phyloP scores from a whole-genome alignment of 2,113 vertebrate genomes.

The Peromyscus maniculatus region DNA sequence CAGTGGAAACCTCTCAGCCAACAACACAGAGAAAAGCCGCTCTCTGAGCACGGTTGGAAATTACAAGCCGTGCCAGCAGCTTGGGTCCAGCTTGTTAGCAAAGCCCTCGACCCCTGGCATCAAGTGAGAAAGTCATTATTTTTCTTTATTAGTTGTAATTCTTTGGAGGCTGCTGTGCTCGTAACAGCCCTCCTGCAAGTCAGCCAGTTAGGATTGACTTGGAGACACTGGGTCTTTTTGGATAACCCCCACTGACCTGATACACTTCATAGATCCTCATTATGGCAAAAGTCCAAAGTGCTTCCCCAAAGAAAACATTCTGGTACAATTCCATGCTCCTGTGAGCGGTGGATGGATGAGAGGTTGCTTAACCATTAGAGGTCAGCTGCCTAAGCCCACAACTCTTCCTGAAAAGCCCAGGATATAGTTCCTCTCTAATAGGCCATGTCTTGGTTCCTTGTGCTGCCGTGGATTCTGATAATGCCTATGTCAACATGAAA shows the following conservation, averaged over 20 bases:
- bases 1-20: conserved; percentile 24
- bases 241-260: conserved; percentile 62
- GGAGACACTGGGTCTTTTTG: conserved; percentile 36
- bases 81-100: conserved; percentile 65
- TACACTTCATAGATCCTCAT: conserved; percentile 54
- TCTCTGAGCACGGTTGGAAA: conserved; percentile 46
- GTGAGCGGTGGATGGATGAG: background rate
- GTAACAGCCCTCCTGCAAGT: conserved; percentile 28
- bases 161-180: conserved; percentile 68
- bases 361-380: background rate
- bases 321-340: background rate
- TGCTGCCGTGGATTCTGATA: conserved; percentile 48
- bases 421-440: background rate
- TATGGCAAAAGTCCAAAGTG: conserved; percentile 43
- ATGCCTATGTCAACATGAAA: background rate
- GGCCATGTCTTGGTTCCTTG: background rate
- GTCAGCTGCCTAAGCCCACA: background rate
- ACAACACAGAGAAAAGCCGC: conserved; percentile 34
- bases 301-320: conserved; percentile 54
- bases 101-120: conserved; percentile 56
- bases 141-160: conserved; percentile 62
- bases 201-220: conserved; percentile 48
- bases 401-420: background rate
- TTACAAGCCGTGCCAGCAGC: background rate
- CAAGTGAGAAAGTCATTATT: conserved; percentile 77